Evolutionary conservation across 2,888 invertebrate species (phyloP), one percentile per base, ranked within the genome.

Genomic region (Plutella xylostella): DNA sequence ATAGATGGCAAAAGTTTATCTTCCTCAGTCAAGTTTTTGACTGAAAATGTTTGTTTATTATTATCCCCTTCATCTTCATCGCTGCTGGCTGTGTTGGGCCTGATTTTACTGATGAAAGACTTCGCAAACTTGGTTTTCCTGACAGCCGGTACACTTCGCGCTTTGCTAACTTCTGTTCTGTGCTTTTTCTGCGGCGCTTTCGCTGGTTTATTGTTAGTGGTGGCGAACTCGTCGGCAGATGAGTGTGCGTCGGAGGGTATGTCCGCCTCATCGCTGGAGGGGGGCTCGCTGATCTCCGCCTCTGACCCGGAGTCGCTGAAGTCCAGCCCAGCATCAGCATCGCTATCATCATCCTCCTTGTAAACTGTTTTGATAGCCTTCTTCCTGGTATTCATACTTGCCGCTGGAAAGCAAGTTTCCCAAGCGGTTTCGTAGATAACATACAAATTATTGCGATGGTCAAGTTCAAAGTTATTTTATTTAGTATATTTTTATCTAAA

Each of bases 251-350:
- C 54, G 39, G 63, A 61, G 4, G 55, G 55, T 15, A 56, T 14
- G 28, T 18, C 28, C 15, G 68, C 71, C 21, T 70, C 68, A n/a
- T 65, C 71, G 21, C 65, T 65, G 3, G 76, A 77, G 49, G 70
- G 74, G 1, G 75, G 67, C 33, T 71, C 72, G 41, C 78, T 67
- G 53, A 84, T 72, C 45, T 76, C 63, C 0, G 80, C 85, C 5
- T 85, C 85, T 1, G 84, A 83, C n/a, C 83, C 83, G 0, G 85
- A 84, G 61, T 84, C 85, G 54, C 78, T 80, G 46, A 78, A 85
- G 57, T 83, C 82, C 14, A 67, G 72, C 44, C 61, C 60, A 50
- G 70, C 70, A 28, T 61, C 68, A 0, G 31, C 42, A 31, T 75
- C 79, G 50, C 75, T 77, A 17, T 70, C 66, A 28, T 67, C 65